These are phyloP conservation scores for Ptychadena robeensis DNA, from an alignment of 2,797 vertebrate genomes.

Conservation along the genomic window DNA sequence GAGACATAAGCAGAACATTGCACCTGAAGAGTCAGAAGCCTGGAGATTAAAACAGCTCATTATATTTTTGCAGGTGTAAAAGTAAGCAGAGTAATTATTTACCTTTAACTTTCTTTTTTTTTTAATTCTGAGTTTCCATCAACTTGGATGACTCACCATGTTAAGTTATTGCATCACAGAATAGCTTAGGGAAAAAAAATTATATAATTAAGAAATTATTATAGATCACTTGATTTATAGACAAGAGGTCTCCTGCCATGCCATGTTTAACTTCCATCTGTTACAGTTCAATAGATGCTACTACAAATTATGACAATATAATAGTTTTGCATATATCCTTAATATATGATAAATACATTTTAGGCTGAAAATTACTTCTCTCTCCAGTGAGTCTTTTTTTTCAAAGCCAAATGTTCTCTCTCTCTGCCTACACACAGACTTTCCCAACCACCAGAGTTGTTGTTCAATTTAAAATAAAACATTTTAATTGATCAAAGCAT, in stretches of 20 bases:
- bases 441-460: neutral
- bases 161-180: neutral
- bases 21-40: slow-evolving; percentile 36
- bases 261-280: neutral
- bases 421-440: neutral
- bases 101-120: too few relatives aligned
- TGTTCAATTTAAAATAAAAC: neutral
- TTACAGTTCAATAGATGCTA: neutral
- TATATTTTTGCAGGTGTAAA: neutral
- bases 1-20: slow-evolving; percentile 48
- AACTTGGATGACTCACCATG: too few relatives aligned
- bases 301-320: neutral
- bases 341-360: neutral
- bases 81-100: neutral
- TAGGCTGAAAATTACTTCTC: neutral
- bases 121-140: too few relatives aligned
- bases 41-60: neutral
- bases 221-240: neutral
- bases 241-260: neutral
- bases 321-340: neutral
- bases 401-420: neutral
- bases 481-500: too few relatives aligned
- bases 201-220: neutral
- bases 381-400: neutral
- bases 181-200: neutral